Base-by-base conservation (phyloP, 2,113 vertebrate species). In the Carassius carassius region DNA sequence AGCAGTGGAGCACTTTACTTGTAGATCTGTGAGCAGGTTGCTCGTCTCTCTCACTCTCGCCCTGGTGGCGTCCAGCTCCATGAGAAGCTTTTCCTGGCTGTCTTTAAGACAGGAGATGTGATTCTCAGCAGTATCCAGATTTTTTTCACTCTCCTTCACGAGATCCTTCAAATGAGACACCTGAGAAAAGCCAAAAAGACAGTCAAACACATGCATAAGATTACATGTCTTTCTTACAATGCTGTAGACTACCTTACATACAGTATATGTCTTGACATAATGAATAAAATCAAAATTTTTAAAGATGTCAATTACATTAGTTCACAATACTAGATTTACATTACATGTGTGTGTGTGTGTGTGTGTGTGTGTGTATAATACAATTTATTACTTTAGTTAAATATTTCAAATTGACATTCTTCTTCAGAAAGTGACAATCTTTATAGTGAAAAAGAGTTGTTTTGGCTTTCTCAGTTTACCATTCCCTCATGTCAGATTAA, bases 91-190 rank as follows among this genome's bases (percentile, higher is more conserved):
- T 88, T 96, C 95, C 90, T 98, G 97, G 54, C 96, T 95, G 84
- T 97, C 96, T 78, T 96, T 97, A 89, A 99, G 95, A 89, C 93
- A 96, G 78, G 91, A 92, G 86, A 99, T 98, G 89, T 98, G 96
- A 0, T 93, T 96, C 90, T 98, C 96, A 0, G 98, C 96, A 58
- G 96, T 96, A 4, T 94, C 92, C 49, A 98, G 93, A 54, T 97
- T 97, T 91, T 97, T 96, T 60, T 99, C 95, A 7, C 96, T 95
- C 91, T 97, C 96, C 86, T 94, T 94, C 86, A 99, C 96, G 41
- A 97, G 89, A 82, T 98, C 96, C 92, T 98, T 97, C 25, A 99
- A 93, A 84, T 94, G 96, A 85, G 93, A 94, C 86, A 99, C 95
- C 98, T 99, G 86, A n/a, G n/a, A 63, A 19, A 56, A 82, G 67